A percentile compares a stretch with the other conserved stretches of the same genome.
Conservation (phyloP, 1,140 invertebrate species). For the Rhagoletis pomonella region DNA sequence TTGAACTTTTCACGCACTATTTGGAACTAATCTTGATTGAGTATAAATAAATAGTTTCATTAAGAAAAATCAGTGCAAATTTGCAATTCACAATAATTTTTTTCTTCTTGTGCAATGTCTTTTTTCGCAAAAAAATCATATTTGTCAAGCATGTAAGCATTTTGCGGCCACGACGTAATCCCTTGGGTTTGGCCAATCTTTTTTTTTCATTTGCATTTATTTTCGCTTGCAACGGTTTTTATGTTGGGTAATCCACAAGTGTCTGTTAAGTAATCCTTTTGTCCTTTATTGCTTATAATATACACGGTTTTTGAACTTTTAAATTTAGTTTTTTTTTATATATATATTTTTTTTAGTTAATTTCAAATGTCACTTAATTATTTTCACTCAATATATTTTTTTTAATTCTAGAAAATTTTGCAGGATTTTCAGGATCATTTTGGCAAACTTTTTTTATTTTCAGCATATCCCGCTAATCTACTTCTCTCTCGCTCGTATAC, state of each 20-base stretch:
- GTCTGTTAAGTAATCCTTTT: conserved; percentile 53
- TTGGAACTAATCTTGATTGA: background rate
- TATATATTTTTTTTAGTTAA: background rate
- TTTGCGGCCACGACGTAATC: background rate
- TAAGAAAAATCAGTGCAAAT: background rate
- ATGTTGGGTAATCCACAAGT: conserved; percentile 37
- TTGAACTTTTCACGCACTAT: background rate
- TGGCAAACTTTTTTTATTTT: background rate
- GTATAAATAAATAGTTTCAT: background rate
- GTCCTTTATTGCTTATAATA: background rate
- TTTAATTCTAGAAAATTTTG: background rate
- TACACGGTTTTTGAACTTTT: too few species aligned
- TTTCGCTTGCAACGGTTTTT: background rate
- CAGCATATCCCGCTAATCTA: background rate
- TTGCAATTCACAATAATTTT: background rate
- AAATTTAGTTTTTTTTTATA: too few species aligned
- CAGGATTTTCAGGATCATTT: conserved; percentile 11
- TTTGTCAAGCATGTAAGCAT: background rate
- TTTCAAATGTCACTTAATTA: conserved; percentile 15
- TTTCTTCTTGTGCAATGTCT: too few species aligned
- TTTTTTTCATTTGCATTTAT: background rate
- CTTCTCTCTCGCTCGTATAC: background rate
- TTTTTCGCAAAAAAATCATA: background rate
- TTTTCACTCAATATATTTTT: conserved; percentile 36
- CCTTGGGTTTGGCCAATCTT: background rate